These are phyloP conservation scores for Gymnarchus niloticus DNA, from an alignment of 2,113 vertebrate genomes.

Conservation along the genomic window DNA sequence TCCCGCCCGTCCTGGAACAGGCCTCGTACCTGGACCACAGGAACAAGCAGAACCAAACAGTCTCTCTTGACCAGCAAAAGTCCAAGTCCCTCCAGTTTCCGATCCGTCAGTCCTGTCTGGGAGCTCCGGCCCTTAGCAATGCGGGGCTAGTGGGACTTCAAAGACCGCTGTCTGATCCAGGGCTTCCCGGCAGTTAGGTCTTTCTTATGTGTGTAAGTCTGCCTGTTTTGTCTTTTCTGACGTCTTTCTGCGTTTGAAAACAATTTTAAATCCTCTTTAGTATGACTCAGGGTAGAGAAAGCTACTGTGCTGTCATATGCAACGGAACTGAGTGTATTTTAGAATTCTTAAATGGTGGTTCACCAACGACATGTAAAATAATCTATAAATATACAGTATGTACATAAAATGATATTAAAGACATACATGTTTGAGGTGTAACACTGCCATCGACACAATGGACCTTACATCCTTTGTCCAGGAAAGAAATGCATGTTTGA, in stretches of 20 bases:
- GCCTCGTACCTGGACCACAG: constrained; percentile 35
- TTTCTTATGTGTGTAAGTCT: not conserved
- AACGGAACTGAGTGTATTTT: constrained; percentile 60
- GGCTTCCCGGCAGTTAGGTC: constrained; percentile 75
- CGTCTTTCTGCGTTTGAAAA: constrained; percentile 64
- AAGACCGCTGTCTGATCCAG: constrained; percentile 83
- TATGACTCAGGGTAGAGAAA: constrained; percentile 94
- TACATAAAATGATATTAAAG: constrained; percentile 20
- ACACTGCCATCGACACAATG: constrained; percentile 78
- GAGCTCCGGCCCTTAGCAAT: constrained; percentile 68
- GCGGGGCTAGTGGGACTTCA: constrained; percentile 70
- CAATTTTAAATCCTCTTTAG: constrained; percentile 76
- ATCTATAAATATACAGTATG: not conserved
- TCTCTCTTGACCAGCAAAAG: constrained; percentile 56
- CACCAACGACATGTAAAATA: constrained; percentile 53
- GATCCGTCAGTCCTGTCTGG: constrained; percentile 65
- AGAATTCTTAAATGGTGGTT: constrained; percentile 76
- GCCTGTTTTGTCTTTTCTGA: constrained; percentile 50
- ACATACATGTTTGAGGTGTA: constrained; percentile 67
- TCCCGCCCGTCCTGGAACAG: constrained; percentile 70
- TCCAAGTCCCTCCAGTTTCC: constrained; percentile 72
- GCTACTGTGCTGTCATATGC: constrained; percentile 77
- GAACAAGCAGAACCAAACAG: constrained; percentile 51
- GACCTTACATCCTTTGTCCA: constrained; percentile 72
- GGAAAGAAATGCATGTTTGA: constrained; percentile 72